Evolutionary conservation across 1,140 invertebrate species (phyloP).

Genomic region (Orussus abietinus): DNA sequence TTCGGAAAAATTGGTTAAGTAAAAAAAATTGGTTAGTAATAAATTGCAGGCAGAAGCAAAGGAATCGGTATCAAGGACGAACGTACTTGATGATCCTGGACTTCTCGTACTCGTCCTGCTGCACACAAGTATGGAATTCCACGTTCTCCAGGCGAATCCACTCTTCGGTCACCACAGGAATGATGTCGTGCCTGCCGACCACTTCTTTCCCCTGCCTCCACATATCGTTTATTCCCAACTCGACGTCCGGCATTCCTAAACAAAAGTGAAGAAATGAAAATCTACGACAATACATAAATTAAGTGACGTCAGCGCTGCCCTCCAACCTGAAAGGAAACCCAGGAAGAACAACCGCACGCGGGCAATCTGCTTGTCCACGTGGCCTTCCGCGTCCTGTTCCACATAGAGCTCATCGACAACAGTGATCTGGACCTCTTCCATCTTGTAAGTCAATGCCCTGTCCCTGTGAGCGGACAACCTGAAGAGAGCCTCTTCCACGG

Average conservation of each 20-base stretch:
- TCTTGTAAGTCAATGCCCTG: slow-evolving; percentile 89
- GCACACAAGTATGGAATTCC: slow-evolving; percentile 93
- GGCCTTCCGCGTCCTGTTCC: slow-evolving; percentile 83
- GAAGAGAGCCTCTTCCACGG: slow-evolving; percentile 88
- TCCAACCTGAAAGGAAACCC: slow-evolving; percentile 83
- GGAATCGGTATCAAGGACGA: slow-evolving; percentile 1
- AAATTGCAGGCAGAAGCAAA: slow-evolving; percentile 7
- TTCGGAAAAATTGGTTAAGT: slow-evolving; percentile 8
- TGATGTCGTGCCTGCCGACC: slow-evolving; percentile 97
- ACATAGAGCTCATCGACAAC: slow-evolving; percentile 96
- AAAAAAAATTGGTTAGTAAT: slow-evolving; percentile 12
- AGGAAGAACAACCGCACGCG: slow-evolving; percentile 93
- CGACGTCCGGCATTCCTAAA: slow-evolving; percentile 90
- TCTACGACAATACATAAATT: slow-evolving; percentile 4
- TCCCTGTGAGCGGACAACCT: slow-evolving; percentile 79
- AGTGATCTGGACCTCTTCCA: slow-evolving; percentile 96
- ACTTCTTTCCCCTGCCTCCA: slow-evolving; percentile 96
- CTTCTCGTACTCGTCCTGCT: slow-evolving; percentile 86
- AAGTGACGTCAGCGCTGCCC: background rate
- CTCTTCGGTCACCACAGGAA: slow-evolving; percentile 98
- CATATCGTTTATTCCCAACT: slow-evolving; percentile 96
- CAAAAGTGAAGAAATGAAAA: slow-evolving; percentile 8
- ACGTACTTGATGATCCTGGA: slow-evolving; percentile 85
- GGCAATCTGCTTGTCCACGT: slow-evolving; percentile 88
- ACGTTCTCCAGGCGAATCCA: slow-evolving; percentile 95